Conservation (phyloP, 1,140 invertebrate species). For the Vollenhovia emeryi region DNA sequence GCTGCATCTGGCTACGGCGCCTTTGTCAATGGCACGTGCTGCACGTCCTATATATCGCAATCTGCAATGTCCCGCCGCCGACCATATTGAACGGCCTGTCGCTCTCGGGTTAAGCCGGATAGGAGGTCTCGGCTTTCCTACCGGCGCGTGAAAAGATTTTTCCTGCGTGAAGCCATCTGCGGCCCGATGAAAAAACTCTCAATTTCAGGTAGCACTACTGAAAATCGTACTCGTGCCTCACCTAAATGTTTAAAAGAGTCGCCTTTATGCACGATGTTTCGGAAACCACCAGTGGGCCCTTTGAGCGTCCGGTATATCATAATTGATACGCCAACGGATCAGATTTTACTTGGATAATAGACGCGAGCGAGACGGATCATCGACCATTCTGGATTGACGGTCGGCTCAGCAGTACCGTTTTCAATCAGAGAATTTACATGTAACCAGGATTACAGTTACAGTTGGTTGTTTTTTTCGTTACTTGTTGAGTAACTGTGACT, state of each 20-base stretch:
- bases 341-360: conserved; percentile 3
- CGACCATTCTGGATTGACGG: not conserved
- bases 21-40: conserved; percentile 63
- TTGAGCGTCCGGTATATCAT: not conserved
- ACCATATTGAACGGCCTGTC: conserved; percentile 31
- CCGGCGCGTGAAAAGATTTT: conserved; percentile 53
- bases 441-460: too few species aligned
- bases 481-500: too few species aligned
- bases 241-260: not conserved
- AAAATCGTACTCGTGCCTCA: conserved; percentile 30
- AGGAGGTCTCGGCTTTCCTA: conserved; percentile 43
- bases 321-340: conserved; percentile 24
- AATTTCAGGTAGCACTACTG: conserved; percentile 48
- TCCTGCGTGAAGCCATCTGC: conserved; percentile 45
- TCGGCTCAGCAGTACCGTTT: not conserved
- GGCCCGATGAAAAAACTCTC: conserved; percentile 34
- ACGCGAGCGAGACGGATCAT: not conserved
- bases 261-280: conserved; percentile 21
- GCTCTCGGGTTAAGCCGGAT: conserved; percentile 29
- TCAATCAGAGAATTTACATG: not conserved
- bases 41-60: conserved; percentile 44
- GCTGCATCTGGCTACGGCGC: conserved; percentile 55
- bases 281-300: conserved; percentile 13
- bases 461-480: too few species aligned
- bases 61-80: conserved; percentile 22